Conservation (phyloP, 2,113 vertebrate genomes). For the Barnardius zonarius region DNA sequence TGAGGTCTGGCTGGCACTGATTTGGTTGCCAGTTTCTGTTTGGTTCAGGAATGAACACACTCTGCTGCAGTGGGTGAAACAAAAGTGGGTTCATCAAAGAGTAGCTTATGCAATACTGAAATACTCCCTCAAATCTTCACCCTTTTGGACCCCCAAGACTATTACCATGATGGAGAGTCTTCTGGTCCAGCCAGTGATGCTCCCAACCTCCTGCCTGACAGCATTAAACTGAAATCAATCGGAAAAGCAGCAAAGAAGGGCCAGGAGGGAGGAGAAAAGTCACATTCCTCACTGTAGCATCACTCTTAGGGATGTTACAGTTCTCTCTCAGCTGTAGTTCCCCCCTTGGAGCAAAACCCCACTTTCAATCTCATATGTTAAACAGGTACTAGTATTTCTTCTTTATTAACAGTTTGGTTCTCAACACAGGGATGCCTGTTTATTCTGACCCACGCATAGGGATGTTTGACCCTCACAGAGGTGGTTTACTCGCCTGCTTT, state of each 20-base stretch:
- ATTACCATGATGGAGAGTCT: fast-evolving
- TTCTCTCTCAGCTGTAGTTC: background rate
- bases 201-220: background rate
- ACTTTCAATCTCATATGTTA: fast-evolving
- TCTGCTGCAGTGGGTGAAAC: background rate
- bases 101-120: background rate
- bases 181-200: background rate
- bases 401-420: too few species aligned
- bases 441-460: background rate
- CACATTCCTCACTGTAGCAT: fast-evolving
- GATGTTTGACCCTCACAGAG: background rate
- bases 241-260: background rate
- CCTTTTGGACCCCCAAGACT: too few species aligned
- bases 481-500: background rate
- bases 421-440: background rate
- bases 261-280: background rate
- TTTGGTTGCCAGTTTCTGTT: background rate
- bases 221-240: fast-evolving
- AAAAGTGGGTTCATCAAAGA: background rate
- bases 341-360: background rate
- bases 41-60: background rate
- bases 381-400: background rate
- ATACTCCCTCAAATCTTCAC: background rate
- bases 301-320: fast-evolving
- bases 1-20: background rate